phyloP scores from a whole-genome alignment of 1,140 invertebrate genomes.

The Armadillidium nasatum region DNA sequence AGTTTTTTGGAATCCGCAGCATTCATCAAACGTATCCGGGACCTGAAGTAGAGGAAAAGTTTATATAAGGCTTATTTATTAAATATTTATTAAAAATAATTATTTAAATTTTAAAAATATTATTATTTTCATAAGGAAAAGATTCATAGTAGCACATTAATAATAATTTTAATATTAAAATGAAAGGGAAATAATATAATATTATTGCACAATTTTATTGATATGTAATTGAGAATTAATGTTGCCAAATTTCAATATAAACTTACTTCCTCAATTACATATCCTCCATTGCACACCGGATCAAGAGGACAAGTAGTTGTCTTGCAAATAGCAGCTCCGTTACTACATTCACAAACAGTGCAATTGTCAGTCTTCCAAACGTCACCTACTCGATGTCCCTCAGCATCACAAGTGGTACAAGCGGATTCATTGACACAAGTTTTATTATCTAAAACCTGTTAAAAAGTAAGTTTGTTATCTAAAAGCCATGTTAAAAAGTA shows the following conservation, averaged over 20 bases:
- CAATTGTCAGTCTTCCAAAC: constrained; percentile 64
- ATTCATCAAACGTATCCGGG: constrained; percentile 55
- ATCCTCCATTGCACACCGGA: constrained; percentile 41
- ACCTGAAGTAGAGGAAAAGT: no score
- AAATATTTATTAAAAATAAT: not conserved
- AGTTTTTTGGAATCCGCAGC: constrained; percentile 54
- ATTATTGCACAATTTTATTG: no score
- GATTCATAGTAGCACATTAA: not conserved
- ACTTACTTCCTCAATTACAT: constrained; percentile 31
- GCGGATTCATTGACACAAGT: constrained; percentile 57
- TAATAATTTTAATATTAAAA: no score
- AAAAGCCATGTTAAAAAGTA: constrained; percentile 55
- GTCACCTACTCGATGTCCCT: constrained; percentile 60
- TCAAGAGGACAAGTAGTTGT: constrained; percentile 37
- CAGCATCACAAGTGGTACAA: constrained; percentile 63
- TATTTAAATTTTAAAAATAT: not conserved
- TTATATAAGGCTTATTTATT: no score
- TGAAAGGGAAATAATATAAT: no score
- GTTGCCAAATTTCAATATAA: constrained; percentile 52
- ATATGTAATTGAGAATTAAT: constrained; percentile 49
- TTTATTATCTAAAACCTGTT: constrained; percentile 57
- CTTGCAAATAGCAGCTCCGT: constrained; percentile 45
- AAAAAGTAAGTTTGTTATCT: constrained; percentile 51
- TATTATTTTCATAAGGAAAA: not conserved
- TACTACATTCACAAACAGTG: constrained; percentile 65